Evolutionary conservation across 1,140 invertebrate species (phyloP).

Genomic region (Pectinophora gossypiella): DNA sequence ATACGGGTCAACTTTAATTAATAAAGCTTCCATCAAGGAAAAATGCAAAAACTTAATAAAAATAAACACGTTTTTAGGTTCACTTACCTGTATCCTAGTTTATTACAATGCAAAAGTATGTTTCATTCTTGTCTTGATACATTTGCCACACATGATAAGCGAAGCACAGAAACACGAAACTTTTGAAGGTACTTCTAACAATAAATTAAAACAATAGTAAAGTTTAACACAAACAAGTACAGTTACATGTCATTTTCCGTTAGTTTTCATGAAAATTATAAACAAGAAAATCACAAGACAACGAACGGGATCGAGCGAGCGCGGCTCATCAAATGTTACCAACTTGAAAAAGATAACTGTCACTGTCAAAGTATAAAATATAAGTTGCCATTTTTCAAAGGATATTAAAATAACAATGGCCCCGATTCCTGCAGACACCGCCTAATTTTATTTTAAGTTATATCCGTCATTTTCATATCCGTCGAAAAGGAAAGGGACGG

Average conservation of each 20-base stretch:
- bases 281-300: conserved; percentile 55
- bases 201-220: conserved; percentile 21
- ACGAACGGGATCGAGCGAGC: conserved; percentile 33
- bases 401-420: too few species aligned
- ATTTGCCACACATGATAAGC: conserved; percentile 59
- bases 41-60: neutral
- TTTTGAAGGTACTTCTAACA: neutral
- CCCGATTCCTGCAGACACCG: too few species aligned
- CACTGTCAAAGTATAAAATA: conserved; percentile 5
- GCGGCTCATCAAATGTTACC: conserved; percentile 18
- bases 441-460: too few species aligned
- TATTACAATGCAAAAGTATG: conserved; percentile 60
- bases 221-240: conserved; percentile 40
- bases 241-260: conserved; percentile 63
- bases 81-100: conserved; percentile 56
- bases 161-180: neutral
- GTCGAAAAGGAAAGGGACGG: too few species aligned
- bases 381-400: conserved; percentile 4
- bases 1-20: conserved; percentile 15
- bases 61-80: conserved; percentile 17
- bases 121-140: conserved; percentile 64
- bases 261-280: conserved; percentile 67
- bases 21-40: neutral
- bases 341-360: conserved; percentile 3
- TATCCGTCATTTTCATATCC: too few species aligned